phyloP scores from a whole-genome alignment of 2,888 invertebrate species.

The Scelioninae gen. 2 region DNA sequence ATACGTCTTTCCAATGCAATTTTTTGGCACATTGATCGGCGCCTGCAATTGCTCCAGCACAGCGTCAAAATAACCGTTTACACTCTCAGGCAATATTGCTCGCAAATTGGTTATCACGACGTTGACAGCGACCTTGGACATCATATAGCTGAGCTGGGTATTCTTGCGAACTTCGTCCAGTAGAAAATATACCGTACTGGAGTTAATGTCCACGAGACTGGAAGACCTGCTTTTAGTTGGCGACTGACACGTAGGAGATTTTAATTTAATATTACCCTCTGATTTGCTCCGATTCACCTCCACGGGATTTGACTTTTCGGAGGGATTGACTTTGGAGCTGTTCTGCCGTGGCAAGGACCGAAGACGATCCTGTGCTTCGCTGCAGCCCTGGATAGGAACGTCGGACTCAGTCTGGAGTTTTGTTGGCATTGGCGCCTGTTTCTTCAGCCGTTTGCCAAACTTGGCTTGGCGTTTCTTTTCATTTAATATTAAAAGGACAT shows the following conservation, averaged over 20 bases:
- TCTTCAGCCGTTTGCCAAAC: conserved; percentile 70
- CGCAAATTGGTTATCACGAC: conserved; percentile 82
- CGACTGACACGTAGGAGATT: conserved; percentile 65
- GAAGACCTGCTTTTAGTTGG: conserved; percentile 69
- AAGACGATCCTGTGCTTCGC: conserved; percentile 61
- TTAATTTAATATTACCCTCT: conserved; percentile 63
- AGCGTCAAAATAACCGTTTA: conserved; percentile 79
- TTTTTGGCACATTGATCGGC: conserved; percentile 79
- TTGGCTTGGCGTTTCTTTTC: conserved; percentile 82
- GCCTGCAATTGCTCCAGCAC: conserved; percentile 79
- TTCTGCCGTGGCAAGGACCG: conserved; percentile 66
- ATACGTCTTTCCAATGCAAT: conserved; percentile 87
- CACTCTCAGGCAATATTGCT: conserved; percentile 78
- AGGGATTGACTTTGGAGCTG: conserved; percentile 65
- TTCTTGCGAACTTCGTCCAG: conserved; percentile 88
- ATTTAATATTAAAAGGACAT: conserved; percentile 79
- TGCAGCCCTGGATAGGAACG: conserved; percentile 42
- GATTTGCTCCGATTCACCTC: conserved; percentile 66
- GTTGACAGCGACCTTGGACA: conserved; percentile 89
- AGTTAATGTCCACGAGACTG: conserved; percentile 70
- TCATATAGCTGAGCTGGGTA: conserved; percentile 90
- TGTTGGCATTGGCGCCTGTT: conserved; percentile 73
- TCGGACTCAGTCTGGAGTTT: conserved; percentile 47
- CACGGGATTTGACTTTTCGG: conserved; percentile 43
- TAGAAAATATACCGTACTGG: conserved; percentile 82